Evolutionary conservation across 2,113 vertebrate species (phyloP), one percentile per base, ranked within the genome.

Genomic region (Sinocyclocheilus grahami): DNA sequence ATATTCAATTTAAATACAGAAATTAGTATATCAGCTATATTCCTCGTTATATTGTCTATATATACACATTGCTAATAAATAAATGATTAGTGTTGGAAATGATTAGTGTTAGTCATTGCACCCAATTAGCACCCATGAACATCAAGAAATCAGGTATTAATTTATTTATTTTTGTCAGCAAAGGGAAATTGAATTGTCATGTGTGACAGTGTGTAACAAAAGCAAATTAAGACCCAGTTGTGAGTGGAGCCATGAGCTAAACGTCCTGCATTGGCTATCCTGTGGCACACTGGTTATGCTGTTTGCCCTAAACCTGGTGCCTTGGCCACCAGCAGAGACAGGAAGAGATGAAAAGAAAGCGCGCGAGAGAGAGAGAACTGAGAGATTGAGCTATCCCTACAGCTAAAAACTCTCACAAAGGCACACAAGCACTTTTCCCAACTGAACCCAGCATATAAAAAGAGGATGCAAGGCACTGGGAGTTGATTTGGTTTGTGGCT

Each of bases 231-330:
- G 6, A 75, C 42, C 27, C 24, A 78, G 48, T 78, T 78, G n/a
- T 27, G 3, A 33, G 13, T 78, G 48, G 48, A 27, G 75, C 14
- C 48, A 55, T 78, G n/a, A 42, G 22, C 22, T 63, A 24, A 81
- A 91, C 84, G 91, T 88, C 90, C 92, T 91, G 88, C 88, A 85
- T 33, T 37, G 72, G 55, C 48, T 79, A 46, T 77, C 48, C 83
- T 82, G 71, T 84, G 85, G 42, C 69, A 39, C 46, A 51, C 67
- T 30, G 37, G 24, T 69, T 77, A 85, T 86, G 82, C 77, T 4
- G 46, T 51, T 87, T 84, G 48, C 63, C 46, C 33, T 77, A 77
- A 77, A 78, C 76, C 7, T 48, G 71, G 79, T 30, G 51, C 86
- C 67, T 51, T 63, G 58, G 12, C 77, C 67, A 46, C 80, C 78